Evolutionary conservation across 1,140 invertebrate genomes (phyloP).

Genomic region (Hormaphis cornu): DNA sequence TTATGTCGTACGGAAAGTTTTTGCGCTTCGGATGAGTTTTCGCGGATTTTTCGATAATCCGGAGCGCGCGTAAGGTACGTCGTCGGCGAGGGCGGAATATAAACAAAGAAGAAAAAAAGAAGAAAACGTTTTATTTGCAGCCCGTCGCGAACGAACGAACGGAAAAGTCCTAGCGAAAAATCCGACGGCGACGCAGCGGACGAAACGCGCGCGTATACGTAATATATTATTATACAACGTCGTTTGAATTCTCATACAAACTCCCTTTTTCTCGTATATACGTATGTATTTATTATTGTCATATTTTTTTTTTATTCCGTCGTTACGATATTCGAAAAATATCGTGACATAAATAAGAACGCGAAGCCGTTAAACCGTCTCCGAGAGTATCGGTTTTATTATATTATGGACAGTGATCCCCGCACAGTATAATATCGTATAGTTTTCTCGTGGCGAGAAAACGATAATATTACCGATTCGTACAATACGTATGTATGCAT

Average conservation of each 20-base stretch:
- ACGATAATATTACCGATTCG: no score
- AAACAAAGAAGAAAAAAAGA: not conserved
- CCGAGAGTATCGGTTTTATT: conserved; percentile 27
- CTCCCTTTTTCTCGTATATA: not conserved
- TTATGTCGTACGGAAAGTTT: conserved; percentile 25
- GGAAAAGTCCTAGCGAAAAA: not conserved
- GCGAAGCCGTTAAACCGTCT: conserved; percentile 19
- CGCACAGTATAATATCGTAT: not conserved
- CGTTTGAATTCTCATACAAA: not conserved
- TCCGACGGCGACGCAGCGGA: not conserved
- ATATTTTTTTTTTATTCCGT: not conserved
- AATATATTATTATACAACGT: no score
- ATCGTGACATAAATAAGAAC: conserved; percentile 19
- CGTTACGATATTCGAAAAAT: conserved; percentile 14
- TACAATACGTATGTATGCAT: no score
- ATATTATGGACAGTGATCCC: not conserved
- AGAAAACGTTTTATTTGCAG: not conserved
- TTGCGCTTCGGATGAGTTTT: conserved; percentile 14
- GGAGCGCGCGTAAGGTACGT: not conserved
- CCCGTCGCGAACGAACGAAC: not conserved
- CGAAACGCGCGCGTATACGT: no score
- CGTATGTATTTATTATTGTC: not conserved
- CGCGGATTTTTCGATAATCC: conserved; percentile 27
- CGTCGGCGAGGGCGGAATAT: no score
- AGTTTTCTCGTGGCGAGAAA: no score